These are phyloP conservation scores for Pluvialis apricaria DNA, from an alignment of 2,113 vertebrate genomes.

Conservation along the genomic window DNA sequence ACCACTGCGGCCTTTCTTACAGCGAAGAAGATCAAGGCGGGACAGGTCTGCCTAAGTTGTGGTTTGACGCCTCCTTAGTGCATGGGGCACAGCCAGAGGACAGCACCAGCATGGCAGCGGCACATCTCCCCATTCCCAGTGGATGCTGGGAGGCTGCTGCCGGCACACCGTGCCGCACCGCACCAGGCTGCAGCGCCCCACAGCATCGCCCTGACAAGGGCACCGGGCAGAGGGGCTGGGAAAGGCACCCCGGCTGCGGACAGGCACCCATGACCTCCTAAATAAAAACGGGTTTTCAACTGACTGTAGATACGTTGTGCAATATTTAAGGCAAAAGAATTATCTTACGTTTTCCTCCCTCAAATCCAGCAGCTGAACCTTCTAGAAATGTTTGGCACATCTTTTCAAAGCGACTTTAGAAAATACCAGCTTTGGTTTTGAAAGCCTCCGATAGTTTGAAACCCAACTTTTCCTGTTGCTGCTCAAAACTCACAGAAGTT, in stretches of 20 bases:
- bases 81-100: background rate
- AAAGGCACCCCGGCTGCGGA: background rate
- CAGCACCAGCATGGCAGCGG: background rate
- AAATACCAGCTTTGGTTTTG: background rate
- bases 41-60: background rate
- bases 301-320: background rate
- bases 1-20: background rate
- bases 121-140: background rate
- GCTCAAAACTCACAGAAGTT: background rate
- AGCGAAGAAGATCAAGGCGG: background rate
- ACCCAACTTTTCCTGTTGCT: background rate
- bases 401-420: background rate
- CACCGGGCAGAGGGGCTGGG: background rate
- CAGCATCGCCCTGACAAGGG: accelerated
- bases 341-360: background rate
- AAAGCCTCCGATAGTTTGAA: background rate
- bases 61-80: background rate
- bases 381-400: background rate
- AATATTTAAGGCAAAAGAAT: background rate
- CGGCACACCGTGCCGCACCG: too few species aligned
- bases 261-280: background rate
- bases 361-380: background rate
- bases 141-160: background rate
- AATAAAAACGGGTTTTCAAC: background rate
- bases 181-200: background rate